Conservation (phyloP, 1,140 invertebrate genomes). For the Drosophila arawakana region DNA sequence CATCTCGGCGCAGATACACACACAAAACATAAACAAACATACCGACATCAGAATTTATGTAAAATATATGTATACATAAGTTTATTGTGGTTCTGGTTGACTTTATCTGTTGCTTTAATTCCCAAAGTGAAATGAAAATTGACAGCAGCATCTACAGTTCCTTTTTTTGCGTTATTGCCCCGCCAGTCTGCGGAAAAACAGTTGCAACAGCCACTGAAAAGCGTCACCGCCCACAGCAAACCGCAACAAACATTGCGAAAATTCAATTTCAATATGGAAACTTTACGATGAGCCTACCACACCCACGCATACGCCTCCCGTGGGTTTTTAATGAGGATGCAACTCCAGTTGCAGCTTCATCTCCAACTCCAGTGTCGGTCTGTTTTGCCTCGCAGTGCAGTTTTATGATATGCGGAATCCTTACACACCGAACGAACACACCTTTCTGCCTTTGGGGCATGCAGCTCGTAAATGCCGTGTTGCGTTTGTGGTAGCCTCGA, state of each 20-base stretch:
- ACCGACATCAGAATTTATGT: not conserved
- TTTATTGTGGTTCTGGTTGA: constrained; percentile 8
- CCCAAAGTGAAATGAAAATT: constrained; percentile 35
- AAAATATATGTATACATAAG: not conserved
- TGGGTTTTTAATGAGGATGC: constrained; percentile 62
- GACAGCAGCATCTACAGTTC: constrained; percentile 26
- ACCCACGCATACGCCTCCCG: constrained; percentile 10
- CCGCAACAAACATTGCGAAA: constrained; percentile 66
- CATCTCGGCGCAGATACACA: constrained; percentile 15
- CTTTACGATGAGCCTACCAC: constrained; percentile 34
- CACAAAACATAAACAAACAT: not conserved
- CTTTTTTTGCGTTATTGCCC: constrained; percentile 4
- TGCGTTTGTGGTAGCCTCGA: constrained; percentile 69
- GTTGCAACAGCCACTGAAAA: constrained; percentile 25
- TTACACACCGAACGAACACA: constrained; percentile 27
- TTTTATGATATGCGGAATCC: constrained; percentile 41
- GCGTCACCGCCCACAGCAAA: constrained; percentile 31
- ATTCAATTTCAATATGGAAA: constrained; percentile 80
- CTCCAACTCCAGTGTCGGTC: not conserved
- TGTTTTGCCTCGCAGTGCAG: constrained; percentile 20
- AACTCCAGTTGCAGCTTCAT: not conserved
- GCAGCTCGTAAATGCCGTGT: constrained; percentile 18
- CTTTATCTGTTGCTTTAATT: constrained; percentile 24
- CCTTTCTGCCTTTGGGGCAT: constrained; percentile 32
- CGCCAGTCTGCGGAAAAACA: constrained; percentile 27